These are phyloP conservation scores for Argentina silus DNA, from an alignment of 2,797 vertebrate species.

Conservation along the genomic window DNA sequence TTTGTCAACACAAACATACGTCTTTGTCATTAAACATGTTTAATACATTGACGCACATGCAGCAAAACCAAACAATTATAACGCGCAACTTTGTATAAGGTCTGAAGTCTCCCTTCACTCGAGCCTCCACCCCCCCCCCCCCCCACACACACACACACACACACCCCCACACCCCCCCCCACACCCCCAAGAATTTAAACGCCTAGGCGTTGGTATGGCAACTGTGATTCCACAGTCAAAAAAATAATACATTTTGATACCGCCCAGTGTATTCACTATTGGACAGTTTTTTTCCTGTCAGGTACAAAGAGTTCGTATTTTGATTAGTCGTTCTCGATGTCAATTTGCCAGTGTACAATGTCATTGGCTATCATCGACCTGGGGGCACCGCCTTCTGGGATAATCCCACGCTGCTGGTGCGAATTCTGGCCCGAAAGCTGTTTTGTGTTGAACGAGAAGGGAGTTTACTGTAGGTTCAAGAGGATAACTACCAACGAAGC, in stretches of 20 bases:
- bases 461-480: not conserved
- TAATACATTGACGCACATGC: too few species aligned
- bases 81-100: too few species aligned
- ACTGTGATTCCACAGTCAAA: constrained; percentile 9
- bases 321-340: not conserved
- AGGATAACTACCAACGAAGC: too few species aligned
- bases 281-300: not conserved
- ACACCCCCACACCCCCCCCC: too few species aligned
- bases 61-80: too few species aligned
- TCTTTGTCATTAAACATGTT: too few species aligned
- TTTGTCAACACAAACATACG: too few species aligned
- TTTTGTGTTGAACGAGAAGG: not conserved
- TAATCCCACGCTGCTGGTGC: not conserved
- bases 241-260: not conserved
- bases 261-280: constrained; percentile 2
- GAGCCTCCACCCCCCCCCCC: too few species aligned
- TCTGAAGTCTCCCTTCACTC: too few species aligned
- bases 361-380: constrained; percentile 3
- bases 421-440: not conserved
- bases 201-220: constrained; percentile 9
- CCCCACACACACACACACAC: too few species aligned
- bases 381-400: constrained; percentile 4
- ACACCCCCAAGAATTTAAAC: too few species aligned
- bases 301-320: not conserved
- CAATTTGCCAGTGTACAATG: not conserved